Evolutionary conservation across 2,113 vertebrate species (phyloP), one percentile per base, ranked within the genome.

Genomic region (Dasyurus viverrinus): DNA sequence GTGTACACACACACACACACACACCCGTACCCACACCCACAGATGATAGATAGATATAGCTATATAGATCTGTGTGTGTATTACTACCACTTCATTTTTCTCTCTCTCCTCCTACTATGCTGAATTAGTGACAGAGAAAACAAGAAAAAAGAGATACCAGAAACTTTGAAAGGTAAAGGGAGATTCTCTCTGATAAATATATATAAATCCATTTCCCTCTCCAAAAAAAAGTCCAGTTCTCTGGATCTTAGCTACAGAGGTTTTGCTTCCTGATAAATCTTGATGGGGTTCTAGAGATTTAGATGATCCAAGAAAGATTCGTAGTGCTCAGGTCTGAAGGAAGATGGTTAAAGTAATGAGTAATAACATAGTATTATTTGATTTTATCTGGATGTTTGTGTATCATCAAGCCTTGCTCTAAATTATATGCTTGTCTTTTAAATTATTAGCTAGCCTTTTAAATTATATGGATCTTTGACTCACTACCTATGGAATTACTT

Each of bases 321-420:
- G 42, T 55, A 23, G 16, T 84, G 94, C 54, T 95, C 25, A 96
- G 57, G 48, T 8, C n/a, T 90, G 27, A 92, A 10, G 10, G 84
- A 92, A 97, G 90, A 55, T 92, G 92, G 36, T 92, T 24, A 76
- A 36, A 3, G 36, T n/a, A 76, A n/a, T 76, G 30, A 68, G 60
- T 36, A 68, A 68, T 76, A 76, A n/a, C 53, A 90, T 91, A 89
- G 46, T 0, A 1, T 2, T 24, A 60, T 30, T 91, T 90, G 89
- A 16, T 25, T 76, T 76, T n/a, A 76, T 76, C 36, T n/a, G 14
- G 68, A 84, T 22, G 1, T 42, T 84, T 84, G 16, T 84, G 36
- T 23, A n/a, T 84, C 36, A 19, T 84, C 19, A 42, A 42, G 5
- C 8, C 16, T 84, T 84, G 36, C 68, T 84, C 16, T 42, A 76